Evolutionary conservation across 2,888 invertebrate species (phyloP).

Genomic region (Dugesia japonica): DNA sequence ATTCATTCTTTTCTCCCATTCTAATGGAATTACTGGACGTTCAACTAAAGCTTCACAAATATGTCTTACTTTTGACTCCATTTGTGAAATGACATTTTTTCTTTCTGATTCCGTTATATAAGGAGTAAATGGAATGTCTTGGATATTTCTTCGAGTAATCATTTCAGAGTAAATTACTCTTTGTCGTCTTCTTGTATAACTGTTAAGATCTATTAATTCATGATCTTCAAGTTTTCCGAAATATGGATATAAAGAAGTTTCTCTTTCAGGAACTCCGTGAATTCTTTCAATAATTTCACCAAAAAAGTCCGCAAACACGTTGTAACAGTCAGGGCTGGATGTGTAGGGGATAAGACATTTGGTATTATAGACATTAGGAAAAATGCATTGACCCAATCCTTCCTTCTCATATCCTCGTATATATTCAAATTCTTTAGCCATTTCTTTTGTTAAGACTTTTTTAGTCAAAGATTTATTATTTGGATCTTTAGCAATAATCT

Average conservation of each 20-base stretch:
- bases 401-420: background rate
- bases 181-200: background rate
- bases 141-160: background rate
- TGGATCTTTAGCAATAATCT: background rate
- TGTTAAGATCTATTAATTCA: background rate
- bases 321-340: background rate
- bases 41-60: background rate
- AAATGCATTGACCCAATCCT: background rate
- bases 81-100: background rate
- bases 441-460: background rate
- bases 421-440: background rate
- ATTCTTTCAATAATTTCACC: slow-evolving; percentile 1
- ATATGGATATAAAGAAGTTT: background rate
- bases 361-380: background rate
- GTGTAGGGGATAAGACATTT: background rate
- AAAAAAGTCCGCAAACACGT: background rate
- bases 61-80: background rate
- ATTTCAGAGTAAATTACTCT: background rate
- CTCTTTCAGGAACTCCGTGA: background rate
- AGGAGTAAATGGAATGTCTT: background rate
- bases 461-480: background rate
- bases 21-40: background rate
- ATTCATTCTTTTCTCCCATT: background rate
- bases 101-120: background rate
- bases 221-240: background rate